These are phyloP conservation scores for Athalia rosae DNA, from an alignment of 2,888 invertebrate genomes.

Conservation along the genomic window DNA sequence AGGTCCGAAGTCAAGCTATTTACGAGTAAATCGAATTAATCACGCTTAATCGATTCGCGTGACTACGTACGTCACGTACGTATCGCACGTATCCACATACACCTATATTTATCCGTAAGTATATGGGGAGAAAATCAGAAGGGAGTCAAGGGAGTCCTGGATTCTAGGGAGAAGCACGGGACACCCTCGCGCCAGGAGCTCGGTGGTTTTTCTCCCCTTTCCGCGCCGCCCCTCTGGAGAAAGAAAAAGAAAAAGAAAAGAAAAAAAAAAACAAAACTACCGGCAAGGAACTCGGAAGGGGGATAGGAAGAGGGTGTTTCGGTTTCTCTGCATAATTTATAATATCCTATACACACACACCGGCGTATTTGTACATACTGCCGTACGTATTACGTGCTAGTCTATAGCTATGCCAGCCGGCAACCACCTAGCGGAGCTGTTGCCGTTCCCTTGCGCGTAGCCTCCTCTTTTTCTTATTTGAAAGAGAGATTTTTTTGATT, in stretches of 20 bases:
- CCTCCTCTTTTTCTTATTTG: constrained; percentile 38
- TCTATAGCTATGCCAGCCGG: constrained; percentile 27
- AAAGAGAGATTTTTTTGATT: constrained; percentile 56
- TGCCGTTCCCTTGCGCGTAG: constrained; percentile 12
- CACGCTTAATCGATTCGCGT: constrained; percentile 37
- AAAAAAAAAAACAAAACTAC: neutral
- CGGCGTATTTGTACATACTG: neutral
- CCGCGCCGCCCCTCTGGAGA: neutral
- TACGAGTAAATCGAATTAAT: constrained; percentile 35
- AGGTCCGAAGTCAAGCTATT: constrained; percentile 24
- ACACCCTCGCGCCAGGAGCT: constrained; percentile 25
- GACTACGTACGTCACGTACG: too few species aligned
- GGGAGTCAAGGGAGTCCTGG: constrained; percentile 20
- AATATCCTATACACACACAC: constrained; percentile 18
- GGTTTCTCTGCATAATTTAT: constrained; percentile 42
- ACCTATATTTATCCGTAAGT: too few species aligned
- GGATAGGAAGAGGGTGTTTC: constrained; percentile 16
- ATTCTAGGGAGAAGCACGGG: neutral
- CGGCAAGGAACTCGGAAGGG: neutral
- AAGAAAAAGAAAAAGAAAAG: neutral
- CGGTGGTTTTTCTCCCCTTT: constrained; percentile 33
- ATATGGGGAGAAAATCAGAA: neutral
- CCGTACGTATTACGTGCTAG: neutral
- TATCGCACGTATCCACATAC: too few species aligned
- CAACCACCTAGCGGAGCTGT: constrained; percentile 39